Conservation (phyloP, 1,140 invertebrate genomes). For the Drosophila bipectinata region DNA sequence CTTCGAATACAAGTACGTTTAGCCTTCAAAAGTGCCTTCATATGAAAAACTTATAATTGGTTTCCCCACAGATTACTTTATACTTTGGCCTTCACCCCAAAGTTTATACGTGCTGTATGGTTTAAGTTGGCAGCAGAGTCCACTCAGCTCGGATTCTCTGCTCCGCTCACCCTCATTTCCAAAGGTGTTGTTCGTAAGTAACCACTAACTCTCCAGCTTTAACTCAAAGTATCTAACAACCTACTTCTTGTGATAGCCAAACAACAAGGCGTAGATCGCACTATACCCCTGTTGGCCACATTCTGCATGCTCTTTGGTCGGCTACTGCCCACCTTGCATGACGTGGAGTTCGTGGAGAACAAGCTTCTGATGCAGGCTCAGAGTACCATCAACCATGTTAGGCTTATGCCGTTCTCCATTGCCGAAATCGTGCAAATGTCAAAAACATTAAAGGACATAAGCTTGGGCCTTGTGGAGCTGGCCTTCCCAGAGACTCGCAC, state of each 20-base stretch:
- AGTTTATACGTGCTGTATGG: slow-evolving; percentile 93
- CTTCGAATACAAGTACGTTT: slow-evolving; percentile 88
- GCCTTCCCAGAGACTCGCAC: slow-evolving; percentile 93
- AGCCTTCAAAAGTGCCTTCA: no score
- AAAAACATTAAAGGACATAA: slow-evolving; percentile 90
- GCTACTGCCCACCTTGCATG: slow-evolving; percentile 93
- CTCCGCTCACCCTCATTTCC: slow-evolving; percentile 76
- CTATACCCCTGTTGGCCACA: slow-evolving; percentile 91
- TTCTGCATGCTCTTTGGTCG: slow-evolving; percentile 94
- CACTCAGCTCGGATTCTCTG: slow-evolving; percentile 83
- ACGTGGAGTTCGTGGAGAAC: slow-evolving; percentile 91
- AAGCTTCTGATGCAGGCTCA: slow-evolving; percentile 60
- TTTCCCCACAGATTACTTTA: slow-evolving; percentile 89
- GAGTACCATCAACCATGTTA: slow-evolving; percentile 48
- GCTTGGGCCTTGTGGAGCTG: slow-evolving; percentile 94
- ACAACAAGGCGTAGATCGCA: slow-evolving; percentile 88
- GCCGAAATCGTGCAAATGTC: slow-evolving; percentile 87
- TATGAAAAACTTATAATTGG: slow-evolving; percentile 42
- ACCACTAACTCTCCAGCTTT: neutral
- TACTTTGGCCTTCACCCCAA: slow-evolving; percentile 92
- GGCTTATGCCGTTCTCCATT: slow-evolving; percentile 82
- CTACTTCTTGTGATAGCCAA: slow-evolving; percentile 83
- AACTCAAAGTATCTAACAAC: neutral
- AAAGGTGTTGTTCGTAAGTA: slow-evolving; percentile 83
- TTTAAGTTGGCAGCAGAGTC: slow-evolving; percentile 85